phyloP scores from a whole-genome alignment of 2,888 invertebrate species.

The Agriopis leucophaearia region DNA sequence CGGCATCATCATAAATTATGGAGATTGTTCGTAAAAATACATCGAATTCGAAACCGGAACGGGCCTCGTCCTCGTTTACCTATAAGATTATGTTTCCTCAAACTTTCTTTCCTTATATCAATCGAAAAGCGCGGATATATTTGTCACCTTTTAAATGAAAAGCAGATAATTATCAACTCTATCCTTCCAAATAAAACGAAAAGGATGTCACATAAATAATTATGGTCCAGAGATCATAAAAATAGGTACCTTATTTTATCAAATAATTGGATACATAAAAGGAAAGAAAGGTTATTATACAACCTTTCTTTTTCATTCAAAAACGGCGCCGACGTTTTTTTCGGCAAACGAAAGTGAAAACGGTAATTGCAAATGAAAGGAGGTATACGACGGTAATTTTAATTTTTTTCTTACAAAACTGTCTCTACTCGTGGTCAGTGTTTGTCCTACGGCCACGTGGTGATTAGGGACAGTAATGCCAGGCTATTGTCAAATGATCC shows the following conservation, averaged over 20 bases:
- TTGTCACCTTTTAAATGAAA: neutral
- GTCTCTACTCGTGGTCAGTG: constrained; percentile 14
- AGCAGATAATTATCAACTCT: neutral
- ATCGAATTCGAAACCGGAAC: constrained; percentile 33
- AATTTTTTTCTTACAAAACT: constrained; percentile 16
- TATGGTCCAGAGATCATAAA: neutral
- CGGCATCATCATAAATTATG: constrained; percentile 25
- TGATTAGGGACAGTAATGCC: constrained; percentile 50
- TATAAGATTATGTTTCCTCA: constrained; percentile 37
- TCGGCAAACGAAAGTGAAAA: constrained; percentile 45
- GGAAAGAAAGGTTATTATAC: constrained; percentile 24
- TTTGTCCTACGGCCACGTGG: constrained; percentile 36
- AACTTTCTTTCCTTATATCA: constrained; percentile 41
- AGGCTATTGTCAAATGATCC: constrained; percentile 62
- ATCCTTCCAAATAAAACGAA: neutral
- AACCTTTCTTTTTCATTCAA: constrained; percentile 36
- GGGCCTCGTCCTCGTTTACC: constrained; percentile 24
- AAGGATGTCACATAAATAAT: neutral
- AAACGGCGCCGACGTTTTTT: constrained; percentile 26
- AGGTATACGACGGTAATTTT: constrained; percentile 33
- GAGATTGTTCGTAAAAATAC: constrained; percentile 28
- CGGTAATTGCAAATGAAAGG: constrained; percentile 43
- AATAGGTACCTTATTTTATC: neutral
- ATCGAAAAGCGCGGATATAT: neutral
- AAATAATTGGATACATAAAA: constrained; percentile 5